Percentiles rank a stretch among this genome's conserved stretches.
Conservation (phyloP, 2,113 vertebrate genomes). For the Butorides virescens region DNA sequence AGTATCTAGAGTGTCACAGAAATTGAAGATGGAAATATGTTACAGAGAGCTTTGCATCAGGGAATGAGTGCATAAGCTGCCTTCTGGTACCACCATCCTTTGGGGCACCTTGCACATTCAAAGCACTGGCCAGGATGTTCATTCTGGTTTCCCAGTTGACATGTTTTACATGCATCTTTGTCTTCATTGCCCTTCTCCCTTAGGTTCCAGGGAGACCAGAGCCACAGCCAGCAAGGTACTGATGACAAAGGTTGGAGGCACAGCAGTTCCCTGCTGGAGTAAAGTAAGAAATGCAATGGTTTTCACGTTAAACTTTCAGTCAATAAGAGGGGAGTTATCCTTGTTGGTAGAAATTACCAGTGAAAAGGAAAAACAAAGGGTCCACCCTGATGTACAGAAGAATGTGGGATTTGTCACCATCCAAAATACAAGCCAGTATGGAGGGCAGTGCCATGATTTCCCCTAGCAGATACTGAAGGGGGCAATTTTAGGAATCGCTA, state of each 20-base stretch:
- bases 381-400: fast-evolving
- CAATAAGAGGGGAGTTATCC: neutral
- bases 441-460: neutral
- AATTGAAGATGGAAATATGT: neutral
- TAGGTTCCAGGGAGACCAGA: neutral
- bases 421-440: neutral
- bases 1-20: neutral
- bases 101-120: neutral
- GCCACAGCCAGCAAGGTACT: neutral
- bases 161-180: neutral
- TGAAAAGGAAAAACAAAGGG: neutral
- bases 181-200: neutral
- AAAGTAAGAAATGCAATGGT: neutral
- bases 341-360: neutral
- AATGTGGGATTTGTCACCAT: neutral
- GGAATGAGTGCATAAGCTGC: neutral
- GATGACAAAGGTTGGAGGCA: neutral
- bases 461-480: neutral
- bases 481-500: fast-evolving
- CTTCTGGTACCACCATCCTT: neutral
- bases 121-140: neutral
- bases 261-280: neutral
- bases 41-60: neutral
- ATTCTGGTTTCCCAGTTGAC: neutral
- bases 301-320: neutral